Evolutionary conservation across 2,113 vertebrate species (phyloP).

Genomic region (Pangasianodon gigas): DNA sequence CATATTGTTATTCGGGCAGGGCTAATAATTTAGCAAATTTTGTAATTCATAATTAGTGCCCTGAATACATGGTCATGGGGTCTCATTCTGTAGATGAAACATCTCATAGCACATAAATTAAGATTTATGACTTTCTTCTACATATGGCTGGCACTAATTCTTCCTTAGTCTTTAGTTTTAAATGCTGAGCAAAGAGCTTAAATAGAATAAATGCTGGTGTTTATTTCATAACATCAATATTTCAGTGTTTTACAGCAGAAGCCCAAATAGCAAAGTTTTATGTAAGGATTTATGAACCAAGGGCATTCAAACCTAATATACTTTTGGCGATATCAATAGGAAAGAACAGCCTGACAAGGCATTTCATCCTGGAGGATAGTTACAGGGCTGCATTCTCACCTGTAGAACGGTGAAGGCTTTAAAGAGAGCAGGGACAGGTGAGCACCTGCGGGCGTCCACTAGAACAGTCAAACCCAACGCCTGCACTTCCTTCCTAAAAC

Average conservation of each 20-base stretch:
- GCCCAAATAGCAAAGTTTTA: not conserved
- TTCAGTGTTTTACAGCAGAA: conserved; percentile 16
- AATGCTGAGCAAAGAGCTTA: not conserved
- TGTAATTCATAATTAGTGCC: not conserved
- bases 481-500: conserved; percentile 73
- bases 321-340: not conserved
- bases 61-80: not conserved
- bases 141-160: not conserved
- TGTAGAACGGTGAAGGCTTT: conserved; percentile 76
- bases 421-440: conserved; percentile 77
- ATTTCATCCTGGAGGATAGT: conserved; percentile 5
- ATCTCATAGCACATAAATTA: not conserved
- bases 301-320: conserved; percentile 17
- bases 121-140: not conserved
- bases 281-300: conserved; percentile 3
- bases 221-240: not conserved
- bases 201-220: not conserved
- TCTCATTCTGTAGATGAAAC: not conserved
- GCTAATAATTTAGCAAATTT: not conserved
- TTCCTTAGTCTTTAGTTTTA: not conserved
- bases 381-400: conserved; percentile 66
- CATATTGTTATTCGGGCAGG: not conserved
- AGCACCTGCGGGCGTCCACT: conserved; percentile 79
- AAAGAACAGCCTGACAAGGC: not conserved
- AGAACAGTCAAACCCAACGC: conserved; percentile 79